Evolutionary conservation across 2,888 invertebrate genomes (phyloP).

Genomic region (Deroplatys truncata): DNA sequence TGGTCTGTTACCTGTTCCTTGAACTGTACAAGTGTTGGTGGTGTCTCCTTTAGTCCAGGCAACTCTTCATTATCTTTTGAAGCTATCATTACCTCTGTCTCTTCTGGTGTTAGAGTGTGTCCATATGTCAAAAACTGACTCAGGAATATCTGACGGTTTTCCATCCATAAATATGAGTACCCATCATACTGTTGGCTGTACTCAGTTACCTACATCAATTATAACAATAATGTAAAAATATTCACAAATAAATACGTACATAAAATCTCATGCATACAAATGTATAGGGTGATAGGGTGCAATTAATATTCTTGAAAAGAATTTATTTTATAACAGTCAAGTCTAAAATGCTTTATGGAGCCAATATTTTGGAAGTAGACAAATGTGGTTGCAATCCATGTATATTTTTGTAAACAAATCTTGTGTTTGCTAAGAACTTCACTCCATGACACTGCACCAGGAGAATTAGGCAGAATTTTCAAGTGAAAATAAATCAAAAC

Average conservation of each 20-base stretch:
- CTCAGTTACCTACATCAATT: constrained; percentile 26
- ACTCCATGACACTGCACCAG: too few species aligned
- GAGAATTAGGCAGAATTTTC: too few species aligned
- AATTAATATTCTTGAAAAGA: too few species aligned
- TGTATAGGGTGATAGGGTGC: too few species aligned
- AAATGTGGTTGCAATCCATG: too few species aligned
- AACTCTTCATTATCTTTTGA: background rate
- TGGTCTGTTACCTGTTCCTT: constrained; percentile 3
- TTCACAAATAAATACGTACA: background rate
- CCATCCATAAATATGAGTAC: constrained; percentile 73
- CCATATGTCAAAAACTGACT: constrained; percentile 73
- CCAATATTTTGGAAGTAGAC: too few species aligned
- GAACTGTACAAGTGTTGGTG: background rate
- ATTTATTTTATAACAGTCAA: too few species aligned
- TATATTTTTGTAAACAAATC: too few species aligned
- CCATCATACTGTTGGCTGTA: constrained; percentile 54
- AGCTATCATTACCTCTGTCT: constrained; percentile 56
- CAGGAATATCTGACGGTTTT: constrained; percentile 55
- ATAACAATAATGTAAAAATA: background rate
- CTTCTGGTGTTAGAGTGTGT: constrained; percentile 65
- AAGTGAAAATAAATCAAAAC: too few species aligned
- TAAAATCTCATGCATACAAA: background rate
- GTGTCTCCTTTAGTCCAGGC: background rate
- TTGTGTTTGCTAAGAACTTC: too few species aligned
- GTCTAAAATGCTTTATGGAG: too few species aligned